Percentiles rank a stretch among this genome's conserved stretches.
Conservation (phyloP, 2,797 vertebrate genomes). For the Cephalopachus bancanus region DNA sequence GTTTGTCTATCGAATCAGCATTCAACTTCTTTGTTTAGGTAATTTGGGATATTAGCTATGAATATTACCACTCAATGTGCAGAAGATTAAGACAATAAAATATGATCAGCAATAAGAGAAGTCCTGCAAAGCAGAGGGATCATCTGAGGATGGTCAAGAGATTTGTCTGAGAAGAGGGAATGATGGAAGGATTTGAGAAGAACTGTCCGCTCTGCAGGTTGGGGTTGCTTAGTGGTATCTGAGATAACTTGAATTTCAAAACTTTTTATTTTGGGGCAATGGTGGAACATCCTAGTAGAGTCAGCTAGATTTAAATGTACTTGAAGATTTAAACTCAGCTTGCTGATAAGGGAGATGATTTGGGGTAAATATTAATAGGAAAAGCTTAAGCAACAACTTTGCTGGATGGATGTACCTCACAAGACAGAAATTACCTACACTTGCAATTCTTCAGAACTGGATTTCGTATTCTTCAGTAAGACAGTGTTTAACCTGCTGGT, state of each 20-base stretch:
- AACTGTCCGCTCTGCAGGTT: neutral
- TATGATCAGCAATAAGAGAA: neutral
- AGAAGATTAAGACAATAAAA: neutral
- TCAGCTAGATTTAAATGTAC: neutral
- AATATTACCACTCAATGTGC: neutral
- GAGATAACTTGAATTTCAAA: neutral
- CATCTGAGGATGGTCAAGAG: neutral
- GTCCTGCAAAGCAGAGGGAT: neutral
- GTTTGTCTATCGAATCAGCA: neutral
- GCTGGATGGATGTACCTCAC: neutral
- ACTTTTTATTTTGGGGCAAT: neutral
- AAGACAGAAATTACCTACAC: neutral
- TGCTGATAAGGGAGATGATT: neutral
- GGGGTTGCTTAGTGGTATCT: neutral
- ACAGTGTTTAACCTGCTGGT: neutral
- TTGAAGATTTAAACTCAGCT: neutral
- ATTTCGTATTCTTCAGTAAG: neutral
- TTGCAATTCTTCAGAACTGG: neutral
- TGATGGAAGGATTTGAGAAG: neutral
- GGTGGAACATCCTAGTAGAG: neutral
- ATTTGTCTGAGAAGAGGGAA: neutral
- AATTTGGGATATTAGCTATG: neutral
- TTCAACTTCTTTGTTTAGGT: neutral
- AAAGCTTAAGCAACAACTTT: neutral
- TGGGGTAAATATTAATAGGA: neutral